phyloP scores from a whole-genome alignment of 2,888 invertebrate species.

The Meiosimyza platycephala region DNA sequence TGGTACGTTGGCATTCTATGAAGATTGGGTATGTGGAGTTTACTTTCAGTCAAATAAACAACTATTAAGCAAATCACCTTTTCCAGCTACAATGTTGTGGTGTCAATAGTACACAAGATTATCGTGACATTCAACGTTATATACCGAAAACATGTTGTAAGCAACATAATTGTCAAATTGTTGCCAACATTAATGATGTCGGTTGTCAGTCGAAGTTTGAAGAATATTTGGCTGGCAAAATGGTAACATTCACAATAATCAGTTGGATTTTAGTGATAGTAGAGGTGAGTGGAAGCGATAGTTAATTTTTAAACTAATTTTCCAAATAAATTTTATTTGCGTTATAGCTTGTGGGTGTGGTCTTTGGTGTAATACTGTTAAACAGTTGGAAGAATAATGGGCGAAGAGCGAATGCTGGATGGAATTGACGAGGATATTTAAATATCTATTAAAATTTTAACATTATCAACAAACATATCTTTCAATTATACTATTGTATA shows the following conservation, averaged over 20 bases:
- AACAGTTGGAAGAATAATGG: constrained; percentile 56
- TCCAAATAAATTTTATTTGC: not conserved
- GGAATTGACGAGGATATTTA: constrained; percentile 45
- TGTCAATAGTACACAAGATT: constrained; percentile 56
- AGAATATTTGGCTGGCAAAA: constrained; percentile 56
- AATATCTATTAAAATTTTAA: too few species aligned
- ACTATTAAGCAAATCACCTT: not conserved
- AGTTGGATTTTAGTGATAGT: constrained; percentile 56
- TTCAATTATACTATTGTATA: too few species aligned
- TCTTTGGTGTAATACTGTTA: constrained; percentile 55
- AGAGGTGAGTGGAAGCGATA: constrained; percentile 48
- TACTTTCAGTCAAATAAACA: not conserved
- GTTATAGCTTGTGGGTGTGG: constrained; percentile 51
- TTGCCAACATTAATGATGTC: constrained; percentile 47
- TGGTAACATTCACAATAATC: constrained; percentile 56
- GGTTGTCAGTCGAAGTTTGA: constrained; percentile 58
- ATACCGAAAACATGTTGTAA: constrained; percentile 56
- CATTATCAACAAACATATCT: too few species aligned
- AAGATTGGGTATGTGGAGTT: constrained; percentile 50
- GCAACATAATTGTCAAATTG: constrained; percentile 50
- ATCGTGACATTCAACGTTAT: constrained; percentile 53
- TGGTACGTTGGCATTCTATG: constrained; percentile 58
- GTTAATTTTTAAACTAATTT: not conserved
- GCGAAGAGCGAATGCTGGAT: constrained; percentile 56
- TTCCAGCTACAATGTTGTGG: constrained; percentile 57